Evolutionary conservation across 37 sponge, comb jelly and placozoan genomes (phyloP), one percentile per base, ranked within the genome.

Genomic region (Diacarnus erythraeanus): DNA sequence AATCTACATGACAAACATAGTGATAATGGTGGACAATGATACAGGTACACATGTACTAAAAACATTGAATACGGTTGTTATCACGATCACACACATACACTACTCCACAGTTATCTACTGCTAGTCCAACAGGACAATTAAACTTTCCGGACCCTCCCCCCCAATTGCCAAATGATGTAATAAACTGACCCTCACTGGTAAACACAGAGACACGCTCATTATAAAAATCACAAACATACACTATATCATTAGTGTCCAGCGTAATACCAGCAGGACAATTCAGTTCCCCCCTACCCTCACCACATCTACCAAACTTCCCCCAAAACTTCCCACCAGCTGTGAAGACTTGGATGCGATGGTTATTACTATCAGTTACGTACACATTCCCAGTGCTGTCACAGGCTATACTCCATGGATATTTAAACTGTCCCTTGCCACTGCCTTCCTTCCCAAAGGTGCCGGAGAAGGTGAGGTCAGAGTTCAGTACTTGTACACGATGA

Each of bases 401-500:
- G 9, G 81, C 82, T 20, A 84, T 65, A 2, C 73, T 79, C 31
- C 37, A 54, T 22, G 90, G 85, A 35, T 71, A 41, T 31, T 73
- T 80, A 72, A 90, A 85, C 78, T 85, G 74, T 20, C 86, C 86
- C 8, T 59, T 60, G 4, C 38, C 82, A n/a, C 41, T 38, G 0
- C 90, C 82, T 5, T 61, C 27, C 37, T 47, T 59, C 3, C 90
- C 90, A 72, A 90, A 84, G 8, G 42, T 80, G 57, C 79, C 67
- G 44, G 58, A 76, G 34, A 77, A 80, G 36, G 77, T 70, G 34
- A 85, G 73, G 74, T 85, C 82, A 2, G 78, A 57, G 42, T 64
- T 66, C 54, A 84, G 78, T 6, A 90, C 75, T 38, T 90, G 90
- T 15, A 90, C 39, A 12, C 86, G 38, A 39, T 90, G 81, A 40